These are phyloP conservation scores for Drosophila simulans DNA, from an alignment of 1,140 invertebrate genomes.

Conservation along the genomic window DNA sequence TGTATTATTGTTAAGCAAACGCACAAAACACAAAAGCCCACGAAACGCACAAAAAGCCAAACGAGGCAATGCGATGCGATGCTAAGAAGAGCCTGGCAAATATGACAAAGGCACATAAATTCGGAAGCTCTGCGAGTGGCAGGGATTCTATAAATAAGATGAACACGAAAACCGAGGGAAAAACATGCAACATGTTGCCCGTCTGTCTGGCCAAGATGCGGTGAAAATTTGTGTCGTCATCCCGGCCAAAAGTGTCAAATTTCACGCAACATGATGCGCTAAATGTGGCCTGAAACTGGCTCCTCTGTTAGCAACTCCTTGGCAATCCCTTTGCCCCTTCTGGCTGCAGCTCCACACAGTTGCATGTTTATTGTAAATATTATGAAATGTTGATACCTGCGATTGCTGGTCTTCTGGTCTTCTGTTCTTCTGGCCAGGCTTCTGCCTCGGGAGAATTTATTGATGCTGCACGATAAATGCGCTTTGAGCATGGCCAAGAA, in stretches of 20 bases:
- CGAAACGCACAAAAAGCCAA: constrained; percentile 12
- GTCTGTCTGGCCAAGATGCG: constrained; percentile 61
- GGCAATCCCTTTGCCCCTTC: constrained; percentile 8
- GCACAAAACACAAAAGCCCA: constrained; percentile 16
- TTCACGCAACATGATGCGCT: constrained; percentile 82
- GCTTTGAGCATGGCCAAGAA: constrained; percentile 65
- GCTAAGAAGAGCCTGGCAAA: constrained; percentile 58
- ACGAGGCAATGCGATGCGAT: constrained; percentile 2
- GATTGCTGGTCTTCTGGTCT: constrained; percentile 45
- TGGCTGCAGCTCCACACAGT: constrained; percentile 49
- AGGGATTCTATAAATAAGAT: constrained; percentile 36
- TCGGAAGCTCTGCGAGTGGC: constrained; percentile 62
- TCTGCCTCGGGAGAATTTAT: constrained; percentile 64
- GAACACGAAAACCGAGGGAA: constrained; percentile 45
- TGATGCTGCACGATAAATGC: constrained; percentile 79
- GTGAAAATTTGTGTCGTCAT: constrained; percentile 74
- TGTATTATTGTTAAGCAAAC: constrained; percentile 72
- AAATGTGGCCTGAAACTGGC: constrained; percentile 75
- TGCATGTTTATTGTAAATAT: constrained; percentile 84
- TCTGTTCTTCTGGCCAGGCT: constrained; percentile 23
- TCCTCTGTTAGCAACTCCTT: constrained; percentile 20
- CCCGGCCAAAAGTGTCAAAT: constrained; percentile 75
- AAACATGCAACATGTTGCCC: constrained; percentile 64
- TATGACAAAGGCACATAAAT: constrained; percentile 82
- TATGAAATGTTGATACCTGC: constrained; percentile 82